Evolutionary conservation across 64 coral and sea anemone genomes (phyloP).

Genomic region (Platygyra sinensis): DNA sequence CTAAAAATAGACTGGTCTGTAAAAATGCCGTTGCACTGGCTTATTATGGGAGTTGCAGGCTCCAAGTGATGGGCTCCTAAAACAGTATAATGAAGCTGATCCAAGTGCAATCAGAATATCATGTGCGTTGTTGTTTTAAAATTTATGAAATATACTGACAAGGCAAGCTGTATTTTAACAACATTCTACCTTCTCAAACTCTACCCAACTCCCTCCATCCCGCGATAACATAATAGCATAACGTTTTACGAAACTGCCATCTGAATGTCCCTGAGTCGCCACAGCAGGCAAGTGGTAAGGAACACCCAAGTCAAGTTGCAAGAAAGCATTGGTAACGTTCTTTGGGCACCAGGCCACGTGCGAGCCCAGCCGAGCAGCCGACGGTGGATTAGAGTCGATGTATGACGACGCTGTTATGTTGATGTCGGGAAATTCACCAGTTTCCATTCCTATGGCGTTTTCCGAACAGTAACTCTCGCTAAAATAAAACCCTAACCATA

Average conservation of each 20-base stretch:
- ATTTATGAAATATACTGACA: too few species aligned
- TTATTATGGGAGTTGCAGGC: too few species aligned
- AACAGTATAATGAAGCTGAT: too few species aligned
- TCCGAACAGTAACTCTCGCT: neutral
- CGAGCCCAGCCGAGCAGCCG: constrained; percentile 39
- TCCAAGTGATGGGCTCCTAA: too few species aligned
- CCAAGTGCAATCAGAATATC: too few species aligned
- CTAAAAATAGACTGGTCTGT: too few species aligned
- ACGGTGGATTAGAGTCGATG: neutral
- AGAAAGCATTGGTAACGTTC: neutral
- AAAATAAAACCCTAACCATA: neutral
- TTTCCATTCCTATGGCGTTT: constrained; percentile 11
- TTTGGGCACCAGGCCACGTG: constrained; percentile 49
- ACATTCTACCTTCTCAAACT: too few species aligned
- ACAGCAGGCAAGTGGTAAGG: constrained; percentile 34
- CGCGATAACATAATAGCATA: neutral
- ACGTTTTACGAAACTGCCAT: neutral
- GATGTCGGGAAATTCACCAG: constrained; percentile 7
- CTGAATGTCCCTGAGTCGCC: constrained; percentile 39
- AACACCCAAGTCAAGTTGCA: constrained; percentile 64
- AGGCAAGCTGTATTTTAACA: too few species aligned
- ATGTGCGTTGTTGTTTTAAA: too few species aligned
- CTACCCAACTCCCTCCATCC: neutral
- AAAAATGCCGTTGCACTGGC: too few species aligned
- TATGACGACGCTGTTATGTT: constrained; percentile 53